A percentile compares a stretch with the other conserved stretches of the same genome.
These are phyloP conservation scores for Hirtodrosophila histrioides DNA, from an alignment of 2,888 invertebrate genomes.

Conservation along the genomic window DNA sequence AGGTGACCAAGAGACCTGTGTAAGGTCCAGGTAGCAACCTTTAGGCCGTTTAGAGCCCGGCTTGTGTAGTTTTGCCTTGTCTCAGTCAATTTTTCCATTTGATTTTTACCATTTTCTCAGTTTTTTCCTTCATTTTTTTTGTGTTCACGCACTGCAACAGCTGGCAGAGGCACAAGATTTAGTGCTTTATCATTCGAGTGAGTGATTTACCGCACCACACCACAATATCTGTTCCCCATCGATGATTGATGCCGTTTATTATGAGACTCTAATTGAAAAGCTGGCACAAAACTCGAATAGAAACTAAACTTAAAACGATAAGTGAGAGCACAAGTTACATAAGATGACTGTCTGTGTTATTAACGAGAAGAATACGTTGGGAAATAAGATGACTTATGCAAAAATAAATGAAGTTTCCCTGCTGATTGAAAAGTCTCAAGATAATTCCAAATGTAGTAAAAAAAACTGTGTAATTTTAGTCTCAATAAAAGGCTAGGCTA, in stretches of 20 bases:
- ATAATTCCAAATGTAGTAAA: no score
- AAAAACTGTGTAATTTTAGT: no score
- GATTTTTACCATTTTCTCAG: slow-evolving; percentile 5
- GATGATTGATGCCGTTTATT: slow-evolving; percentile 56
- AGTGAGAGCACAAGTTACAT: no score
- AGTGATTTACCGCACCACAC: slow-evolving; percentile 53
- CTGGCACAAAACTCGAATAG: background rate
- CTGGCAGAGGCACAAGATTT: background rate
- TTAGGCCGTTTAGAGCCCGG: slow-evolving; percentile 34
- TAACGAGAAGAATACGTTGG: no score
- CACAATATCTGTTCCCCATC: slow-evolving; percentile 14
- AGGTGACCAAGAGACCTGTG: slow-evolving; percentile 21
- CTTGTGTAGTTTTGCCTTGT: slow-evolving; percentile 1
- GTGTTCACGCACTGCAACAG: slow-evolving; percentile 11
- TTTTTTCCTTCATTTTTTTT: background rate
- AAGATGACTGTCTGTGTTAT: no score
- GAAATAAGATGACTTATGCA: no score
- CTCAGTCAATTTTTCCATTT: no score
- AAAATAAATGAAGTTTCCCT: no score
- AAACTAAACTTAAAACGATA: background rate
- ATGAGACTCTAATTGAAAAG: slow-evolving; percentile 49
- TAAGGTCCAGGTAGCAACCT: slow-evolving; percentile 24
- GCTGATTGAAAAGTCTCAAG: no score
- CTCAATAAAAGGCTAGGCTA: no score
- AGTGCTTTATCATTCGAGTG: slow-evolving; percentile 37